Evolutionary conservation across 2,113 vertebrate genomes (phyloP).

Genomic region (Eonycteris spelaea): DNA sequence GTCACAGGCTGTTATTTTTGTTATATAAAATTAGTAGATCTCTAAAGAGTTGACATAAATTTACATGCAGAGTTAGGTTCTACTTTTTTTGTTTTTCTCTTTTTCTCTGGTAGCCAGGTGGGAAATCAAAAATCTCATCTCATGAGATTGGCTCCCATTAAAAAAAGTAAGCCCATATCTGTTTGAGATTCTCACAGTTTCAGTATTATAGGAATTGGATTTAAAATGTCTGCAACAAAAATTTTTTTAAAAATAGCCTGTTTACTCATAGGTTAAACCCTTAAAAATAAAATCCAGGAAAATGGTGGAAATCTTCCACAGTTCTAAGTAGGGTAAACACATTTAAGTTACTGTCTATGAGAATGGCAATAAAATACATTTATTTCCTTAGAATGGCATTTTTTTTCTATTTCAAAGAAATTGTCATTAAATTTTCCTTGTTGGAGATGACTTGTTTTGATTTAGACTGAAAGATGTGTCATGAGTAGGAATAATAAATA

Average conservation of each 20-base stretch:
- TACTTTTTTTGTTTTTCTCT: conserved; percentile 5
- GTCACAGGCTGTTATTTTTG: conserved; percentile 58
- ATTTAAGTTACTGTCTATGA: background rate
- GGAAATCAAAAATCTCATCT: conserved; percentile 70
- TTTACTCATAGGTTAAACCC: conserved; percentile 30
- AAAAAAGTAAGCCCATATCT: background rate
- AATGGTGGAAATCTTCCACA: background rate
- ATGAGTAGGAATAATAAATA: background rate
- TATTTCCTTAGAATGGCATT: background rate
- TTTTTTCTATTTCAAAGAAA: conserved; percentile 4
- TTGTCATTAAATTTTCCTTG: background rate
- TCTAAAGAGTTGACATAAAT: conserved; percentile 47
- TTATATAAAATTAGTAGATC: conserved; percentile 51
- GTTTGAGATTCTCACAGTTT: conserved; percentile 41
- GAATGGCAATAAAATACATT: background rate
- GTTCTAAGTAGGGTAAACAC: background rate
- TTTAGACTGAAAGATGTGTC: conserved; percentile 1
- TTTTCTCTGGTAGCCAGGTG: conserved; percentile 40
- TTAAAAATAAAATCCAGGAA: conserved; percentile 39
- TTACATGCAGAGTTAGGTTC: conserved; percentile 10
- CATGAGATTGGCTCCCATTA: conserved; percentile 4
- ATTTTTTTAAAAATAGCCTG: background rate
- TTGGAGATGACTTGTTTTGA: background rate
- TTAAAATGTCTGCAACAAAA: conserved; percentile 29
- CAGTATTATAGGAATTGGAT: background rate